Evolutionary conservation across 2,888 invertebrate genomes (phyloP).

Genomic region (Pachymerium ferrugineum): DNA sequence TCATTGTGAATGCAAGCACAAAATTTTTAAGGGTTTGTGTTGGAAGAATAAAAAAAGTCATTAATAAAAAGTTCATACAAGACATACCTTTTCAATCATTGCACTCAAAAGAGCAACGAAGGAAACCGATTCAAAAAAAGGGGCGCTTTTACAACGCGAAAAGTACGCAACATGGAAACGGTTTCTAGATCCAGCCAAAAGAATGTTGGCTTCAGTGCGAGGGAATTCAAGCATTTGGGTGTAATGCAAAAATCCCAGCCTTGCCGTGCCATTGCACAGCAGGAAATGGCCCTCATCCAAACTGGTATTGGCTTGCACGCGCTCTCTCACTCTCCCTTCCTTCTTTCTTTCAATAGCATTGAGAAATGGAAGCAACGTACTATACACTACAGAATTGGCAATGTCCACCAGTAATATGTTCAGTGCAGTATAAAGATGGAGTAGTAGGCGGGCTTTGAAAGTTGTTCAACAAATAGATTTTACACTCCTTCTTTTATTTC

Average conservation of each 20-base stretch:
- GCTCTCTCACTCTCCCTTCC: background rate
- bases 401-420: constrained; percentile 27
- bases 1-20: too few species aligned
- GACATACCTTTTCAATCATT: constrained; percentile 9
- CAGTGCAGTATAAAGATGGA: constrained; percentile 18
- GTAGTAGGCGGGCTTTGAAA: background rate
- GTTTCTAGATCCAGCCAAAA: constrained; percentile 16
- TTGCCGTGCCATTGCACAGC: constrained; percentile 25
- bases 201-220: constrained; percentile 12
- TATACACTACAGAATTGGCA: constrained; percentile 27
- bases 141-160: background rate
- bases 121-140: background rate
- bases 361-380: constrained; percentile 22
- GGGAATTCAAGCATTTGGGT: constrained; percentile 22
- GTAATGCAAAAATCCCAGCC: constrained; percentile 27
- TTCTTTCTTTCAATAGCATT: constrained; percentile 23
- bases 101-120: constrained; percentile 5
- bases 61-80: background rate
- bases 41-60: background rate
- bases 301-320: constrained; percentile 19
- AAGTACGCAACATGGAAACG: constrained; percentile 8
- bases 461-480: constrained; percentile 19
- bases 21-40: too few species aligned
- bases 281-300: constrained; percentile 27
- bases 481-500: background rate